phyloP scores from a whole-genome alignment of 1,140 invertebrate species.

The Diuraphis noxia region DNA sequence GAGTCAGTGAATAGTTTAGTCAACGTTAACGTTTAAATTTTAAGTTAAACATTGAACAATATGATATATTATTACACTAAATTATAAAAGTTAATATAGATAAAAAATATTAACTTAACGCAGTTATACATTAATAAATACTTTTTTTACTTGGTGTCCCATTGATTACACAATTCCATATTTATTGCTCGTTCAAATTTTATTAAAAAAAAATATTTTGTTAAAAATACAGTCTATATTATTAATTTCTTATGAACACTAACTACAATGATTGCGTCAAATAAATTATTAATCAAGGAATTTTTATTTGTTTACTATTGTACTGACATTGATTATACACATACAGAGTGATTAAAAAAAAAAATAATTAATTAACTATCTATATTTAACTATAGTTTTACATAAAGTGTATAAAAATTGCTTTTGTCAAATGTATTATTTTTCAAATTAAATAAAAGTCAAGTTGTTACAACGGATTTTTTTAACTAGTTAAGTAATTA shows the following conservation, averaged over 20 bases:
- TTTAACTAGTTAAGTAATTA: too few relatives aligned
- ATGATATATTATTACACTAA: not conserved
- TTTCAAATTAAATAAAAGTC: not conserved
- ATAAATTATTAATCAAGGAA: not conserved
- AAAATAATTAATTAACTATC: not conserved
- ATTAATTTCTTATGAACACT: too few relatives aligned
- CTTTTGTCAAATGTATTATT: not conserved
- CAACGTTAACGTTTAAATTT: not conserved
- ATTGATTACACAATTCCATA: not conserved
- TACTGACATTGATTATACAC: not conserved
- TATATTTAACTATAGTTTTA: not conserved
- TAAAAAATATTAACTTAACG: too few relatives aligned
- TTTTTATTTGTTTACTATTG: not conserved
- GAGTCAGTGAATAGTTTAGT: not conserved
- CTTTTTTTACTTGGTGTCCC: not conserved
- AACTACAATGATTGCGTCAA: too few relatives aligned
- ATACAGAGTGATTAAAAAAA: not conserved
- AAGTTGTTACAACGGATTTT: not conserved
- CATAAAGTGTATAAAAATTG: not conserved
- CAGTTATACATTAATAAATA: not conserved
- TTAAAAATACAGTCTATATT: too few relatives aligned
- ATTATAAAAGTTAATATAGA: not conserved
- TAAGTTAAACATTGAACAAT: not conserved
- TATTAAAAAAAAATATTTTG: too few relatives aligned
- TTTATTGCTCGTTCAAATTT: not conserved